phyloP scores from a whole-genome alignment of 2,797 vertebrate species.

The Balearica regulorum region DNA sequence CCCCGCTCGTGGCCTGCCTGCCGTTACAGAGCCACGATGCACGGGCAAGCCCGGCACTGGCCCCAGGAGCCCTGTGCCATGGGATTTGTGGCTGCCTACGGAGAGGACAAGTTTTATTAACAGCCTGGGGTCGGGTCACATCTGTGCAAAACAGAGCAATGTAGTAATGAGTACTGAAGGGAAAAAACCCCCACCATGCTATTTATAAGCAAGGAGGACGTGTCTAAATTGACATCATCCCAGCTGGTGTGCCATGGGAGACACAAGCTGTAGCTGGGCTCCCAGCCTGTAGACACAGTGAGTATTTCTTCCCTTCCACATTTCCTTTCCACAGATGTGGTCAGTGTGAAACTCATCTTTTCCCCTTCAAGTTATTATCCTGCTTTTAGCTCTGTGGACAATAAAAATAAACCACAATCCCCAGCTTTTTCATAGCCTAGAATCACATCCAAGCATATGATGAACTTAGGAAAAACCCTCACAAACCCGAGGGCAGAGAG shows the following conservation, averaged over 20 bases:
- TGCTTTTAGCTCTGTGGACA: not conserved
- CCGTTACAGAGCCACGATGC: accelerated
- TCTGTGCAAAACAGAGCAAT: not conserved
- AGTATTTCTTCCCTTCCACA: not conserved
- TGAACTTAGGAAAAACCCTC: not conserved
- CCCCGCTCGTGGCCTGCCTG: accelerated
- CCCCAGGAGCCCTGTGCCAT: not conserved
- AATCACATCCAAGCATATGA: not conserved
- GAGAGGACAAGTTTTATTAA: not conserved
- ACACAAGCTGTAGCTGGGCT: not conserved
- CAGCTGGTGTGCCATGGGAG: not conserved
- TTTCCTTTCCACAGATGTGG: not conserved
- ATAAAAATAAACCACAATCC: not conserved
- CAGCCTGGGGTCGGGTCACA: not conserved
- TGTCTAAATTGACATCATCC: not conserved
- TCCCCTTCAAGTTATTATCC: not conserved
- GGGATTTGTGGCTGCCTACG: not conserved
- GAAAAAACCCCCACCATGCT: not conserved
- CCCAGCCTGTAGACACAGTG: not conserved
- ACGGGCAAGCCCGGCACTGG: accelerated
- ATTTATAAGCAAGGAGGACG: not conserved
- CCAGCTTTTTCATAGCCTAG: not conserved
- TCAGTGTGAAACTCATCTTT: conserved; percentile 8
- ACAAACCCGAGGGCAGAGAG: not conserved
- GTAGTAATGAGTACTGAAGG: not conserved